Base-by-base conservation (phyloP, 2,113 vertebrate genomes). In the Cheirogaleus medius region DNA sequence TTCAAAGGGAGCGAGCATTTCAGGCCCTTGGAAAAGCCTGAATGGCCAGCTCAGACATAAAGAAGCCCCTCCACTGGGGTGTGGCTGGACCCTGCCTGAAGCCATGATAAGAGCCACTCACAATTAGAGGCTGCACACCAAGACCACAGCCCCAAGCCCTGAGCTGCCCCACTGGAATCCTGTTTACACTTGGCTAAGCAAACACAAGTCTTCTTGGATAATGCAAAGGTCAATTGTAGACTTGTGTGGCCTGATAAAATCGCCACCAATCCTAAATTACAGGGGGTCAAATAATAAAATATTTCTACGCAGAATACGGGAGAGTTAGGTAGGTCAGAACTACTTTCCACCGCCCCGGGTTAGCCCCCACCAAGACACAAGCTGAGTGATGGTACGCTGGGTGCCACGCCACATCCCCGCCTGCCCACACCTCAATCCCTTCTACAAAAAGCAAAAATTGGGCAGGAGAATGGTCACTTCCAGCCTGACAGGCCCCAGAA, bases 191-290 rank as follows among this genome's bases (percentile, higher is more conserved):
- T 34, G 11, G 66, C 93, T 93, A 90, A 92, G 95, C 95, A 96
- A 97, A 97, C 83, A 78, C 66, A 29, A 96, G 92, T 90, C 96
- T 86, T 74, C 94, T 90, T 83, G 82, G 94, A 97, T 96, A 97
- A 97, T 73, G 94, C 83, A 92, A 96, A 97, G 96, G 98, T 96
- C 96, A 98, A 96, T 83, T 29, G 58, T 12, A 97, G 78, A 95
- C 76, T 87, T 84, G 74, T 56, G 76, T 77, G 74, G 84, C 74
- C 93, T 56, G 95, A 96, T 95, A 94, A 85, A 88, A 97, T 97
- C 68, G 0, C 89, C 90, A 93, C 95, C 93, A 94, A 91, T 37
- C 37, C 86, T 91, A 73, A 96, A 77, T 93, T 91, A 94, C 73
- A 58, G 92, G 69, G 29, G 87, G 69, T 92, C 90, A 82, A 68